These are phyloP conservation scores for Spondyliosoma cantharus DNA, from an alignment of 2,797 vertebrate genomes.

Conservation along the genomic window DNA sequence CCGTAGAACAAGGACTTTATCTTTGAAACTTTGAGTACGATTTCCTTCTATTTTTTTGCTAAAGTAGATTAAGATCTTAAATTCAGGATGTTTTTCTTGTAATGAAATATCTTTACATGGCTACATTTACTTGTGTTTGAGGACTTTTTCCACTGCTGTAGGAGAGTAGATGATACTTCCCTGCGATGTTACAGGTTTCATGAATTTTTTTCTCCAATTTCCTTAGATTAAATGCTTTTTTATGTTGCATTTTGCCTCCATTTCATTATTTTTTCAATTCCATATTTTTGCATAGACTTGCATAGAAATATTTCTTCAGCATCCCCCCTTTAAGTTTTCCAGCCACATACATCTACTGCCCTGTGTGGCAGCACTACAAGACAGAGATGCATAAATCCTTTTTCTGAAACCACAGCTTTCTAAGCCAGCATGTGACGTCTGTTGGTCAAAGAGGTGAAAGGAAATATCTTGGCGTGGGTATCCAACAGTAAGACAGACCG, in stretches of 20 bases:
- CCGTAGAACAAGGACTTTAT: neutral
- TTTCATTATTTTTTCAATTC: neutral
- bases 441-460: constrained; percentile 85
- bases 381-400: constrained; percentile 3
- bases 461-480: constrained; percentile 81
- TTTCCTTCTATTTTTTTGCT: neutral
- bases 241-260: neutral
- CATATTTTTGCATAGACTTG: neutral
- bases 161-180: neutral
- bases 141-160: neutral
- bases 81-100: too few relatives aligned
- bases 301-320: neutral
- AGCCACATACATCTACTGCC: neutral
- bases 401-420: constrained; percentile 72
- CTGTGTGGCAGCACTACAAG: neutral
- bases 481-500: constrained; percentile 68
- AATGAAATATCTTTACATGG: too few relatives aligned
- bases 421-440: constrained; percentile 82
- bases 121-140: neutral
- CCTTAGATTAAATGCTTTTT: neutral
- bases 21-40: neutral
- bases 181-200: neutral
- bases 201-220: too few relatives aligned
- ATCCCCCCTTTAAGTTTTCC: neutral
- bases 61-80: too few relatives aligned